Base-by-base conservation (phyloP, 2,113 vertebrate genomes). In the Leucopternis melanops region DNA sequence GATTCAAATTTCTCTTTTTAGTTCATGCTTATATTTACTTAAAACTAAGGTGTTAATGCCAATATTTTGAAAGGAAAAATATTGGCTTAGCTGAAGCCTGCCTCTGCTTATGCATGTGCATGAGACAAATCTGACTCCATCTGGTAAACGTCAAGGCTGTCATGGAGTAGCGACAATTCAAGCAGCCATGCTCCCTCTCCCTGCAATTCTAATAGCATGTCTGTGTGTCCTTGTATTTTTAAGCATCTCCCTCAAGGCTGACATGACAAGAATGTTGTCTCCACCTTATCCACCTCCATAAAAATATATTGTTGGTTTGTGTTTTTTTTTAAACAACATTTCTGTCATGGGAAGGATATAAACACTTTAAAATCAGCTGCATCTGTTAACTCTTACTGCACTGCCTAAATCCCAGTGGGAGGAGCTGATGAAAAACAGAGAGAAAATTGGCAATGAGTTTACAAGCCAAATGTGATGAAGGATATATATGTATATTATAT, bases 31-130 rank as follows among this genome's bases (percentile, higher is more conserved):
- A 16, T 90, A 80, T 91, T 96, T 95, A 90, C 75, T 94, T 93
- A 93, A 90, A 95, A 55, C 38, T 63, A 71, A 97, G 80, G 62
- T 86, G 90, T 94, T 96, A 97, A 95, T 89, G 92, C 59, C 90
- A 94, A 80, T 91, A 96, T 95, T 97, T 96, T 96, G 85, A 95
- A 95, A 88, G 87, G 77, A 47, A 94, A 88, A 95, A 91, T 74
- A 92, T 34, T 96, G 86, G 81, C 81, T 94, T 94, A 93, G 65
- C 50, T 87, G 90, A 96, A 92, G 36, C 14, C 92, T 94, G 58
- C 78, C 81, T 92, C 86, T 90, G 34, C 74, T 87, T 91, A 80
- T 74, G 40, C 1, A 3, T 89, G 86, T 93, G 61, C 71, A 54
- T 80, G 73, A 95, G 59, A 94, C 59, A 92, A 92, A 94, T 95